Base-by-base conservation (phyloP, 1,140 invertebrate genomes). In the Drosophila triauraria region DNA sequence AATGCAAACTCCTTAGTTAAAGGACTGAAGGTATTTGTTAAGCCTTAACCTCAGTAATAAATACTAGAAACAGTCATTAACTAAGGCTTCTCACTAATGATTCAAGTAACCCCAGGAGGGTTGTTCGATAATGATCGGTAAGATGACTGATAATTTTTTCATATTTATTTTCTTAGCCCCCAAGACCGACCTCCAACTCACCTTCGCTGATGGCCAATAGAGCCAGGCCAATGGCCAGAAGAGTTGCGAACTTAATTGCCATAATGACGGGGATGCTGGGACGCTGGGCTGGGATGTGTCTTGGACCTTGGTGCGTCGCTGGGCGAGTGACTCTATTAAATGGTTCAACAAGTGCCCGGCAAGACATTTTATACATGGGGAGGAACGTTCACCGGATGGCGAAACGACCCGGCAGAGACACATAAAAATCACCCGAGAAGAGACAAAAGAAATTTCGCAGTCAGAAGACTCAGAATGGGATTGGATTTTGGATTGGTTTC, bases 331-430 rank as follows among this genome's bases (percentile, higher is more conserved):
- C 70, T 82, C 78, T 87, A 87, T 76, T 69, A 76, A 91, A 91
- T 91, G 87, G 80, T 77, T 78, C 44, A 72, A 43, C 78, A 71
- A 64, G 67, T 81, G 77, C 64, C 78, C 62, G 27, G 78, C 83
- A 82, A 91, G 63, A 88, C 87, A 88, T 91, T 91, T 91, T 91
- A 91, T 91, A 91, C 68, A 68, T 71, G 70, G 68, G 68, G 44
- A 43, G 70, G 53, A 74, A 38, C 62, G 54, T 68, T 68, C 62
- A 50, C 35, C 65, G 48, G 54, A 43, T 61, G 71, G 63, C 57
- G 20, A 47, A 30, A 23, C 10, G 10, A 35, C 44, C 30, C 59
- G 25, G 35, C 58, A 27, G 50, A 56, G 65, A 77, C 65, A 82
- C 68, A 68, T 79, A 75, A 78, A 82, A 78, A 68, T 78, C 75